Evolutionary conservation across 2,888 invertebrate genomes (phyloP).

Genomic region (Dysmachus trigonus): DNA sequence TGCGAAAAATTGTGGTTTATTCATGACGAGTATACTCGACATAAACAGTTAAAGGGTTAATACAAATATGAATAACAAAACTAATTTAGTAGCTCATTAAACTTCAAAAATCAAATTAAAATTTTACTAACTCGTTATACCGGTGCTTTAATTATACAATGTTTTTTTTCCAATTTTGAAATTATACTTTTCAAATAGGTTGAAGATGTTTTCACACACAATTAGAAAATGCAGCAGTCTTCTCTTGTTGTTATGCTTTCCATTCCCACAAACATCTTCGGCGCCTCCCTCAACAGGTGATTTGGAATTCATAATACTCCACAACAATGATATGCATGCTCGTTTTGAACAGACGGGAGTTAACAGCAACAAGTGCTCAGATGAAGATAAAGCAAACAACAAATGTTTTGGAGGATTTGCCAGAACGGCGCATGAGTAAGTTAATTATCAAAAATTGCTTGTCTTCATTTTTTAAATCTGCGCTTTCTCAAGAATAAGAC

Average conservation of each 20-base stretch:
- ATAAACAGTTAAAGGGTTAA: too few relatives aligned
- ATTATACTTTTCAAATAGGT: neutral
- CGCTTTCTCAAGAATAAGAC: constrained; percentile 67
- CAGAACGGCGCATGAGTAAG: constrained; percentile 69
- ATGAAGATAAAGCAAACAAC: constrained; percentile 67
- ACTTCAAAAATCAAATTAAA: neutral
- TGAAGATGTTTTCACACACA: neutral
- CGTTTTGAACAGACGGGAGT: constrained; percentile 82
- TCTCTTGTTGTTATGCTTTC: neutral
- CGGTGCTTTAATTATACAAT: neutral
- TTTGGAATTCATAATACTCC: constrained; percentile 78
- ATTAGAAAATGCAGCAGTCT: neutral
- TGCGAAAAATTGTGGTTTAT: too few relatives aligned
- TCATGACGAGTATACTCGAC: too few relatives aligned
- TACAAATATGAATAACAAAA: too few relatives aligned
- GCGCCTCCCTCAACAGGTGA: constrained; percentile 50
- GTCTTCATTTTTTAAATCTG: neutral
- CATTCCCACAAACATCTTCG: neutral
- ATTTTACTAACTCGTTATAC: neutral
- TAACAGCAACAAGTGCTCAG: constrained; percentile 71
- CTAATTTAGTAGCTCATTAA: too few relatives aligned
- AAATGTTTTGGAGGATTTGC: constrained; percentile 90
- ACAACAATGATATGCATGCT: constrained; percentile 93
- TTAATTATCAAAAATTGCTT: constrained; percentile 24
- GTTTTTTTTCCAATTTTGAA: neutral